Evolutionary conservation across 2,797 vertebrate genomes (phyloP), one percentile per base, ranked within the genome.

Genomic region (Acipenser transmontanus): DNA sequence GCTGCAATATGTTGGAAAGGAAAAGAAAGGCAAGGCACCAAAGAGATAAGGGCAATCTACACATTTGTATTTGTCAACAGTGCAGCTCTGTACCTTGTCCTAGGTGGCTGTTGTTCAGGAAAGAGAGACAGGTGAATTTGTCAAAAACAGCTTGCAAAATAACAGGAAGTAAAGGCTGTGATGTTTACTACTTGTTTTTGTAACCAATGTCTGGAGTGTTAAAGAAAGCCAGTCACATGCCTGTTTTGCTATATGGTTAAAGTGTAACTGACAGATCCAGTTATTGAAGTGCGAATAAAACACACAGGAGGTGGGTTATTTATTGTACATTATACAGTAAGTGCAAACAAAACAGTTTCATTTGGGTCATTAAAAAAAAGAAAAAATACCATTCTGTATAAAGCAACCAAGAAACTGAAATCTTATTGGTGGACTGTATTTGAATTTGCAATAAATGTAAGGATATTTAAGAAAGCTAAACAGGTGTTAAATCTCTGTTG

Each of bases 101-200:
- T 50, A 47, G 14, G 34, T 34, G 47, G 51, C 48, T 63, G 7
- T 20, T 48, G 57, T 56, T 62, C 54, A 52, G 14, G 34, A 50
- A 57, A 52, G 61, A 66, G 57, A 52, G 66, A n/a, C 48, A 20
- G 47, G 61, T 66, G 7, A 66, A 62, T 3, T 1, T 34, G 20
- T 34, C 49, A 70, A 56, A 68, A 68, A 63, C 67, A 66, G 67
- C 64, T 75, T 74, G 74, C 73, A 71, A 74, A 79, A 77, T 77
- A 77, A 79, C 77, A 77, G 77, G 76, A 77, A 79, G 71, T 71
- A 64, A 67, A 73, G 71, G 67, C 70, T 72, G 69, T 67, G 69
- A 63, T 77, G 68, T 77, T 73, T 77, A 73, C 74, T 71, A 74
- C 70, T 75, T 77, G 73, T 76, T 75, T 77, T 70, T 75, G 64